These are phyloP conservation scores for Pholis gunnellus DNA, from an alignment of 2,113 vertebrate species.

Conservation along the genomic window DNA sequence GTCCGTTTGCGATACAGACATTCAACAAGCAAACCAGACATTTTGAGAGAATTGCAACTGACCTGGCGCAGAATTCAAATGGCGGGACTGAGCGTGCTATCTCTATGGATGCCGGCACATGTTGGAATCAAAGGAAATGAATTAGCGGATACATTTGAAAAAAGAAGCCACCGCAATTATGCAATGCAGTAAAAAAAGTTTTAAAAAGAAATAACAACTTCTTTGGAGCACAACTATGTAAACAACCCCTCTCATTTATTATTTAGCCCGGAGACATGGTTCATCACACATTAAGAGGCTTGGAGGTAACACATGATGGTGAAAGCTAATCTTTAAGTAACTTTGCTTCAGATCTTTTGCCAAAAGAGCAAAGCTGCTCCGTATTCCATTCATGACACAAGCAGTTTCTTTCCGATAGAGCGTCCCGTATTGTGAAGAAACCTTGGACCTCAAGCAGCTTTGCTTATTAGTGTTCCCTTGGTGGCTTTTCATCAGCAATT, in stretches of 20 bases:
- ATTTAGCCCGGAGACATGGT: conserved; percentile 44
- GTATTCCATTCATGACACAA: conserved; percentile 21
- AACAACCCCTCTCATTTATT: conserved; percentile 62
- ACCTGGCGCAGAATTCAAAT: background rate
- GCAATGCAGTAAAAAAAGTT: conserved; percentile 21
- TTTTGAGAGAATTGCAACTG: background rate
- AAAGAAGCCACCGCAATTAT: conserved; percentile 28
- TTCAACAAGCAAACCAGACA: background rate
- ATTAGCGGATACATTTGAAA: background rate
- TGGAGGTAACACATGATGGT: conserved; percentile 43
- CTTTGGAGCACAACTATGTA: conserved; percentile 52
- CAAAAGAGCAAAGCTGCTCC: conserved; percentile 14
- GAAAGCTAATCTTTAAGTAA: conserved; percentile 43
- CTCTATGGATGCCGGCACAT: too few species aligned
- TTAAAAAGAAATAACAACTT: conserved; percentile 32
- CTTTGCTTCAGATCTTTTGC: conserved; percentile 51
- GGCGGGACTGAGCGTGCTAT: background rate
- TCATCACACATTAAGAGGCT: conserved; percentile 29
- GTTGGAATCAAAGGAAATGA: conserved; percentile 3
- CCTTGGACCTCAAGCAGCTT: conserved; percentile 37
- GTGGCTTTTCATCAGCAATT: conserved; percentile 31
- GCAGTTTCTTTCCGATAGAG: conserved; percentile 19
- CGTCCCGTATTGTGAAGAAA: conserved; percentile 1
- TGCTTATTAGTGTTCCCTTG: too few species aligned
- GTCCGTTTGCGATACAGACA: background rate